phyloP scores from a whole-genome alignment of 2,888 invertebrate species.

The Napeogenes inachia region DNA sequence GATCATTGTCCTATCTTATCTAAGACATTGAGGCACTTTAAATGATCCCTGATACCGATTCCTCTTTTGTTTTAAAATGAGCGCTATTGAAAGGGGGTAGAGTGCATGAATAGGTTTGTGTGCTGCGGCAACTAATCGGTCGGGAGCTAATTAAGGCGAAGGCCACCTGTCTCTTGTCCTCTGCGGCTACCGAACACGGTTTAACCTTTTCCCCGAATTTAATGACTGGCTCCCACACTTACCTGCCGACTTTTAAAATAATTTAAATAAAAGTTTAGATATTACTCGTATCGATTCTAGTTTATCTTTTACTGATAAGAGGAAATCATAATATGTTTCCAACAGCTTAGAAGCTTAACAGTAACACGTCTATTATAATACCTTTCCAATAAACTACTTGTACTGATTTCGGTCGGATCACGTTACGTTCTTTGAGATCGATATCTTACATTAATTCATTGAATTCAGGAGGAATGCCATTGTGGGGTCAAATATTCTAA shows the following conservation, averaged over 20 bases:
- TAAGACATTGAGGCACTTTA: conserved; percentile 47
- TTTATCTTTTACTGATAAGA: neutral
- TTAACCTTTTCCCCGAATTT: conserved; percentile 23
- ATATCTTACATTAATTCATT: too few species aligned
- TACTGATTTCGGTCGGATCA: too few species aligned
- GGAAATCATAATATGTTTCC: neutral
- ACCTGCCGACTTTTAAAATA: conserved; percentile 10
- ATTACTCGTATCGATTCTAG: neutral
- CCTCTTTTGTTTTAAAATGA: neutral
- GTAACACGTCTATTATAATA: too few species aligned
- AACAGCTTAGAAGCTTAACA: neutral
- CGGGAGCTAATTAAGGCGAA: conserved; percentile 18
- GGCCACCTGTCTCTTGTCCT: conserved; percentile 21
- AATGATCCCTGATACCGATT: conserved; percentile 31
- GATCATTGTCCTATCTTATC: conserved; percentile 48
- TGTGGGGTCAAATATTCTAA: too few species aligned
- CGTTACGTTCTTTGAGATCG: too few species aligned
- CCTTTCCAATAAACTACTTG: too few species aligned
- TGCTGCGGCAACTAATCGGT: conserved; percentile 14
- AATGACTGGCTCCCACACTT: conserved; percentile 17
- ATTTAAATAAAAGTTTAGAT: neutral
- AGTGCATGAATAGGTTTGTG: neutral
- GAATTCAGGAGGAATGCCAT: too few species aligned
- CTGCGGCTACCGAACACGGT: conserved; percentile 18
- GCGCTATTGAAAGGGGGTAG: neutral